Base-by-base conservation (phyloP, 1,140 invertebrate species). In the Zaprionus inermis region DNA sequence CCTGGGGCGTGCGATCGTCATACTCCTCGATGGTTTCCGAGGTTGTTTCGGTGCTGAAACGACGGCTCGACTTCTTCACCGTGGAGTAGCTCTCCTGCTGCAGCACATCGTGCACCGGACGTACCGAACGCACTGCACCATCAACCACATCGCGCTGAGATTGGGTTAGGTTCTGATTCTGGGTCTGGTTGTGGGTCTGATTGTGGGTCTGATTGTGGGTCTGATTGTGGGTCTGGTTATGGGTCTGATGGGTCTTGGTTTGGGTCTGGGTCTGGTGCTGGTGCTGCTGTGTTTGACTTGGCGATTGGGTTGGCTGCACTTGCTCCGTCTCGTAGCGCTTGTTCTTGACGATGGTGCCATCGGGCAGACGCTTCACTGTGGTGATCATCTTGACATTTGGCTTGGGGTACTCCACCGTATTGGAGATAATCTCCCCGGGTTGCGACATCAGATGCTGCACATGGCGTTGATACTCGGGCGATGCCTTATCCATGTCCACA, bases 281-380 rank as follows among this genome's bases (percentile, higher is more conserved):
- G 20, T 55, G 57, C 11, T 59, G 59, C n/a, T 82, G 83, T 5
- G 24, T 66, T 24, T 70, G 63, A 11, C 54, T 78, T 28, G 59
- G 68, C 24, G 61, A 63, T 12, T 68, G 72, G 0, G 51, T 22
- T 0, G 89, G 84, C 12, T 60, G 46, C 2, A 81, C 12, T 20
- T 91, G 86, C 65, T 93, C 94, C 22, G 94, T 95, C 73, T 95
- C 94, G 41, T 94, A 94, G 55, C 93, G 93, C 36, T 94, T 95
- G 72, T 94, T 95, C 20, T 94, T 95, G 3, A 95, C 93, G 67
- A 93, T 93, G 16, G 94, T 94, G 18, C 95, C 95, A 80, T 95
- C 94, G 12, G 94, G 94, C n/a, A 95, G 86, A 28, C 93, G 93
- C 76, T 94, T 94, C 2, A 94, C 95, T 71, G 95, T 95, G 22